A percentile compares a stretch with the other conserved stretches of the same genome.
Evolutionary conservation across 2,113 vertebrate genomes (phyloP).

Genomic region (Thamnaconus septentrionalis): DNA sequence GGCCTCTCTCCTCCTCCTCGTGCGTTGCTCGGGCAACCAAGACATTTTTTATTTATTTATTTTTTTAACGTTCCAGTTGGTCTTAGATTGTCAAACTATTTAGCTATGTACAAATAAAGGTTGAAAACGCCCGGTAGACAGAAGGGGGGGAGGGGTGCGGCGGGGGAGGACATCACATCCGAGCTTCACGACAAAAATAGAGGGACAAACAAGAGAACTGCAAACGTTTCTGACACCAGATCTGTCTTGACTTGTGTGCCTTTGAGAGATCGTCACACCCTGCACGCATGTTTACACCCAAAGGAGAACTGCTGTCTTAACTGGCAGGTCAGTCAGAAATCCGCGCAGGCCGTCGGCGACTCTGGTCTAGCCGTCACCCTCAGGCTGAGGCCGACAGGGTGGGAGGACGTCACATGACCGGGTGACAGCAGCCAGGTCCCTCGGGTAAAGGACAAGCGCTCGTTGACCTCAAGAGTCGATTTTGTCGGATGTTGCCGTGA

Average conservation of each 20-base stretch:
- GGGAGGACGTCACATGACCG: too few species aligned
- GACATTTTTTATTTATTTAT: slow-evolving; percentile 61
- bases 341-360: too few species aligned
- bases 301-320: too few species aligned
- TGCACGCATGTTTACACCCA: too few species aligned
- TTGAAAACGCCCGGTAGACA: slow-evolving; percentile 75
- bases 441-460: too few species aligned
- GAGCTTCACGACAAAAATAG: slow-evolving; percentile 53
- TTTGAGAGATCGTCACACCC: too few species aligned
- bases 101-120: slow-evolving; percentile 76
- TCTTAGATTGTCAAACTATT: slow-evolving; percentile 80
- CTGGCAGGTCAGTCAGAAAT: too few species aligned
- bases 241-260: slow-evolving; percentile 7
- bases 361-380: too few species aligned
- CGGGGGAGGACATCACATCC: slow-evolving; percentile 29
- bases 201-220: slow-evolving; percentile 39
- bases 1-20: slow-evolving; percentile 70
- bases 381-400: too few species aligned
- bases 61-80: slow-evolving; percentile 72
- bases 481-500: too few species aligned
- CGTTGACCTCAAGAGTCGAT: too few species aligned
- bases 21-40: slow-evolving; percentile 53
- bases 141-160: slow-evolving; percentile 38
- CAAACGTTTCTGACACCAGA: slow-evolving; percentile 71
- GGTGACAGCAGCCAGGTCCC: too few species aligned